These are phyloP conservation scores for Argya squamiceps DNA, from an alignment of 2,797 vertebrate species.

Conservation along the genomic window DNA sequence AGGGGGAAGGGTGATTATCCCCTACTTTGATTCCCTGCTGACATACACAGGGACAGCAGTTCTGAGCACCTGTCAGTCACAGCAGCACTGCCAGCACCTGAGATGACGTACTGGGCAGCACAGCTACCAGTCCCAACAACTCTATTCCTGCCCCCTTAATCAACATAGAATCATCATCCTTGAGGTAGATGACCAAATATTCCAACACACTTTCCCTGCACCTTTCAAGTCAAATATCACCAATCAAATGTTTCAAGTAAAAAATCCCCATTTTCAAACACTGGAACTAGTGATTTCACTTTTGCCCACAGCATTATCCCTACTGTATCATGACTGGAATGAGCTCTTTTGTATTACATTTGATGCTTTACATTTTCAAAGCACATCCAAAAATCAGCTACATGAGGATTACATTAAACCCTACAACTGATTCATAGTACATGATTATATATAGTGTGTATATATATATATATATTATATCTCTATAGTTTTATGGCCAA, in stretches of 20 bases:
- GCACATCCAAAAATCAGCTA: conserved; percentile 20
- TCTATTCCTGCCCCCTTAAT: background rate
- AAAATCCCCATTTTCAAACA: conserved; percentile 25
- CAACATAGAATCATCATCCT: conserved; percentile 4
- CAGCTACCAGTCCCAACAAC: background rate
- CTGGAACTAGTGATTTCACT: conserved; percentile 1
- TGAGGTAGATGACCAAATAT: conserved; percentile 56
- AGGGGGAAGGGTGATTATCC: background rate
- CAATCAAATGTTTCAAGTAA: conserved; percentile 52
- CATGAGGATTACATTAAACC: conserved; percentile 48
- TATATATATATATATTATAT: conserved; percentile 15
- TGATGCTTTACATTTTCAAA: conserved; percentile 43
- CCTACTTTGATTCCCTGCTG: background rate
- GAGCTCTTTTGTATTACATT: conserved; percentile 6
- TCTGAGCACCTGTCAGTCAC: background rate
- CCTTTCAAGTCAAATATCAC: background rate
- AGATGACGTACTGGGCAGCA: background rate
- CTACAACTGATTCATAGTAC: conserved; percentile 1
- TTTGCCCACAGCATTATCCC: background rate
- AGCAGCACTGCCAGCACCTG: background rate
- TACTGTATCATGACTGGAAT: background rate
- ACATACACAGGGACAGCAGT: background rate
- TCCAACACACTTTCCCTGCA: conserved; percentile 32
- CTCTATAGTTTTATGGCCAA: conserved; percentile 46
- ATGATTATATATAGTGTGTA: background rate